These are phyloP conservation scores for Monochamus alternatus DNA, from an alignment of 2,888 invertebrate genomes.

Conservation along the genomic window DNA sequence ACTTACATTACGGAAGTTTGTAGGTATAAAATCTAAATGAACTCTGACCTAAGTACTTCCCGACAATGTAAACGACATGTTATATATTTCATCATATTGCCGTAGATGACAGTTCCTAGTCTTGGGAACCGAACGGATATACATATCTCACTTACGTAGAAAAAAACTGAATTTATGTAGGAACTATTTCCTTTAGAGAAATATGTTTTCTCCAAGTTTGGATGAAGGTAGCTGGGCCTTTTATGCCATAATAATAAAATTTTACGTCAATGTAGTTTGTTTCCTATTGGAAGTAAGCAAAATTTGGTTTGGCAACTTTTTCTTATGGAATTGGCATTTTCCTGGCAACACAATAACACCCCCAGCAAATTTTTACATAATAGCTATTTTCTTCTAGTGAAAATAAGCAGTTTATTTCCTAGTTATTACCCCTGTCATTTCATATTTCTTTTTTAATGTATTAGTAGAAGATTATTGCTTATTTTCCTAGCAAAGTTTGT, in stretches of 20 bases:
- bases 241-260: constrained; percentile 22
- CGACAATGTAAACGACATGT: background rate
- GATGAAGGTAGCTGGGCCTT: constrained; percentile 23
- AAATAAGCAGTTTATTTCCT: background rate
- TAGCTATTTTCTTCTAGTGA: background rate
- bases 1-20: background rate
- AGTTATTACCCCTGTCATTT: background rate
- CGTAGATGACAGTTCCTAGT: background rate
- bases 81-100: background rate
- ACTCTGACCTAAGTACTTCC: background rate
- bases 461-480: background rate
- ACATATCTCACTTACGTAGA: constrained; percentile 8
- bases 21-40: background rate
- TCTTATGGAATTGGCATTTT: background rate
- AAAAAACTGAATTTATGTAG: constrained; percentile 8
- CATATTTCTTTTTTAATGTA: constrained; percentile 8
- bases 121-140: background rate
- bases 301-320: constrained; percentile 23
- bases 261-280: constrained; percentile 18
- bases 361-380: constrained; percentile 5
- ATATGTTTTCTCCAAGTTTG: constrained; percentile 16
- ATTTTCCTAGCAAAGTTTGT: background rate
- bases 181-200: constrained; percentile 9
- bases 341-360: constrained; percentile 20
- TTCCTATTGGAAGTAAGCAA: constrained; percentile 21